These are phyloP conservation scores for Pantherophis alleghaniensis DNA, from an alignment of 2,797 vertebrate genomes.

Conservation along the genomic window DNA sequence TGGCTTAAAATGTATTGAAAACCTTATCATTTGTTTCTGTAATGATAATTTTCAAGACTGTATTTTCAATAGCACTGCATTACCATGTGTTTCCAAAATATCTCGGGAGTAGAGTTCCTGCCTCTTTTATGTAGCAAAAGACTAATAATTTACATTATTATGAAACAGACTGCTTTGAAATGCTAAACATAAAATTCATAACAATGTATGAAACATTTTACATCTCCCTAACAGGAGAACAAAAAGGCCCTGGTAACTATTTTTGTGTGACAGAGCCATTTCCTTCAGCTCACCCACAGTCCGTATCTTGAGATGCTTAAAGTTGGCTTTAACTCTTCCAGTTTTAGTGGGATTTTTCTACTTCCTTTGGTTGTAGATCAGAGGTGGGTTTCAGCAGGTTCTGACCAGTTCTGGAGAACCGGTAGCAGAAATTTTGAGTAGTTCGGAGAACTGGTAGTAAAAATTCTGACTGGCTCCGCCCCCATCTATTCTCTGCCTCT, in stretches of 20 bases:
- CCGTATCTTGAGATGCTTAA: background rate
- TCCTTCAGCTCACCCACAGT: background rate
- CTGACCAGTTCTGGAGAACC: too few relatives aligned
- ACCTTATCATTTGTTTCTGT: background rate
- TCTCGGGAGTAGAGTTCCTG: background rate
- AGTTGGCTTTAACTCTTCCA: background rate
- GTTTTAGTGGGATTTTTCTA: background rate
- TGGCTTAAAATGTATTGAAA: background rate
- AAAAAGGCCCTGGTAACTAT: background rate
- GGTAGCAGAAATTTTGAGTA: too few relatives aligned
- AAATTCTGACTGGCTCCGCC: too few relatives aligned
- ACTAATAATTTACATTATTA: background rate
- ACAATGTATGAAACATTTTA: background rate
- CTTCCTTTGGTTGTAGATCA: background rate
- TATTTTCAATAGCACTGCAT: background rate
- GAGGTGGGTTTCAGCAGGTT: too few relatives aligned
- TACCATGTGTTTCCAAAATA: constrained; percentile 18
- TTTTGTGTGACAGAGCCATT: background rate
- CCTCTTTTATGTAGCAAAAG: background rate
- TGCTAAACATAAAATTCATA: constrained; percentile 5
- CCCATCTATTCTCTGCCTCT: too few relatives aligned
- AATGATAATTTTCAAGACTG: background rate
- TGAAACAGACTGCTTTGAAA: background rate
- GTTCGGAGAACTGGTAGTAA: too few relatives aligned
- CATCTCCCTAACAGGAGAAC: background rate